A percentile compares a stretch with the other conserved stretches of the same genome.
Conservation (phyloP, 2,113 vertebrate genomes). For the Sander vitreus region DNA sequence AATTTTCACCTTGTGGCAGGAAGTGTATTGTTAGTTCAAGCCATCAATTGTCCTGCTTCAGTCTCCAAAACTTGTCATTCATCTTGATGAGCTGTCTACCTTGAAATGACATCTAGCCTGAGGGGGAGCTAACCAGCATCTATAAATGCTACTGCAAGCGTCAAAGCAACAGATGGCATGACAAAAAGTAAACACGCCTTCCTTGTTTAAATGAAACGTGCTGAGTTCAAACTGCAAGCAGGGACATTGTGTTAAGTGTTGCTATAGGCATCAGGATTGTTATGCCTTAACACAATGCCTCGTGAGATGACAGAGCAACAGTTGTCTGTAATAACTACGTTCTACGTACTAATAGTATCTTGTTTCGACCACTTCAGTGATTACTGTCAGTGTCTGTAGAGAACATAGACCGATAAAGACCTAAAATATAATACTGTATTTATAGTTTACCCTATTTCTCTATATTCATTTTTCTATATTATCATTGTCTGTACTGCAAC, state of each 20-base stretch:
- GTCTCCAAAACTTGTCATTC: slow-evolving; percentile 40
- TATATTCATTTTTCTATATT: neutral
- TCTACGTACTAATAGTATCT: no score
- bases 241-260: neutral
- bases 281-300: slow-evolving; percentile 1
- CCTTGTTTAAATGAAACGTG: slow-evolving; percentile 29
- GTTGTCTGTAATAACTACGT: neutral
- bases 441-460: neutral
- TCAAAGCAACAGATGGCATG: slow-evolving; percentile 39
- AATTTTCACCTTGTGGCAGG: slow-evolving; percentile 40
- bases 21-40: slow-evolving; percentile 29
- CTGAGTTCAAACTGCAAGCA: neutral
- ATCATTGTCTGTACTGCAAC: neutral
- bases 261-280: neutral
- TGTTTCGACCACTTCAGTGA: neutral
- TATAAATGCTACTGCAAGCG: slow-evolving; percentile 26
- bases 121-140: slow-evolving; percentile 26
- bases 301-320: neutral
- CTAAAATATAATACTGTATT: neutral
- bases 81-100: slow-evolving; percentile 42
- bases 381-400: neutral
- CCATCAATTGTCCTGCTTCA: slow-evolving; percentile 12
- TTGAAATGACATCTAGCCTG: slow-evolving; percentile 40
- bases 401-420: neutral
- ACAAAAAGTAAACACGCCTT: slow-evolving; percentile 32